Conservation (phyloP, 2,888 invertebrate species). For the Amiota minor region DNA sequence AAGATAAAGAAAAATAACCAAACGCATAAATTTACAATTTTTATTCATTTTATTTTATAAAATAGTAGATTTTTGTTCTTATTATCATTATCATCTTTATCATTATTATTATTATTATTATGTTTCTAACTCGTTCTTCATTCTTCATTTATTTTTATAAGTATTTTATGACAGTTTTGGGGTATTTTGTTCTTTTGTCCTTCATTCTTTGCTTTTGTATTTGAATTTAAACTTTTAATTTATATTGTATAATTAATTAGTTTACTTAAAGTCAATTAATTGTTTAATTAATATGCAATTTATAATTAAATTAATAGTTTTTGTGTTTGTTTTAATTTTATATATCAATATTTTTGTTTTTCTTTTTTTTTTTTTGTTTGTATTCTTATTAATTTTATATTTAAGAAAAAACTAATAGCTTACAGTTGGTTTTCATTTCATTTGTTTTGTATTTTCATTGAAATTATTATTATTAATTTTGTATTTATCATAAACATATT, state of each 20-base stretch:
- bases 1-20: neutral
- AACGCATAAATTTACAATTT: constrained; percentile 19
- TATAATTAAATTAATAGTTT: constrained; percentile 66
- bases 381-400: constrained; percentile 39
- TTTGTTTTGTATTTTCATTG: constrained; percentile 40
- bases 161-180: constrained; percentile 46
- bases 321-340: constrained; percentile 46
- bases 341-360: constrained; percentile 29
- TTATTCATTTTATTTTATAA: constrained; percentile 60
- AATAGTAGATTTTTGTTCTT: constrained; percentile 64
- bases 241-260: constrained; percentile 51
- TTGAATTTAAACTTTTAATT: constrained; percentile 39
- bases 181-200: constrained; percentile 30
- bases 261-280: constrained; percentile 57
- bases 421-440: constrained; percentile 43
- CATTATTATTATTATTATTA: constrained; percentile 40
- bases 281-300: constrained; percentile 53
- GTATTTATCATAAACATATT: constrained; percentile 40
- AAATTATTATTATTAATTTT: constrained; percentile 48
- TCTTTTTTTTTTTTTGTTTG: constrained; percentile 56
- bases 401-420: constrained; percentile 55
- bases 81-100: constrained; percentile 59
- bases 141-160: too few relatives aligned
- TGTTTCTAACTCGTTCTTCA: constrained; percentile 30
- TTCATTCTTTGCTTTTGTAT: constrained; percentile 35